A percentile compares a stretch with the other conserved stretches of the same genome.
phyloP scores from a whole-genome alignment of 2,113 vertebrate species.

The Taurulus bubalis region DNA sequence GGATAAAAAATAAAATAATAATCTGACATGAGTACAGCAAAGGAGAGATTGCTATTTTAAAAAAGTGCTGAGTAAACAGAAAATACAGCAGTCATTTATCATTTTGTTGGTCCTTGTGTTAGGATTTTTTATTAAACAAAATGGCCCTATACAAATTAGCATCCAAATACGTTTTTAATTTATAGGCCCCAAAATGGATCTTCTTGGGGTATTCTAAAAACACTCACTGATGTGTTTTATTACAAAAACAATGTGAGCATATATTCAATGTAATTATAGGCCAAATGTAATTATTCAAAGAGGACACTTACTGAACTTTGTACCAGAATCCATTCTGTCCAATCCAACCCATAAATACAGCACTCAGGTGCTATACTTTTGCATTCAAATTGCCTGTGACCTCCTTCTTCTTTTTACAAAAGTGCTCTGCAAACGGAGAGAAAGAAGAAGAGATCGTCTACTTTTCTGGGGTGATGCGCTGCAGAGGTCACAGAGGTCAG shows the following conservation, averaged over 20 bases:
- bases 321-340: background rate
- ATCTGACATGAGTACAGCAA: constrained; percentile 21
- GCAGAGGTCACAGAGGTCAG: constrained; percentile 7
- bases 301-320: background rate
- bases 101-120: background rate
- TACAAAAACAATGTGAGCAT: background rate
- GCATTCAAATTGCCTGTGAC: background rate
- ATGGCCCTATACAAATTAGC: background rate
- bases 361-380: background rate
- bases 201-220: no score
- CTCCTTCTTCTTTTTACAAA: background rate
- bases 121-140: constrained; percentile 6
- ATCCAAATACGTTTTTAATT: no score
- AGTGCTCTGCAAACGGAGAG: background rate
- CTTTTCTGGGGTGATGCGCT: background rate
- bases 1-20: constrained; percentile 13
- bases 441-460: background rate
- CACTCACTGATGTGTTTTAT: background rate
- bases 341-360: background rate
- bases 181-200: no score
- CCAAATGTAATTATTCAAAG: background rate
- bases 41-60: constrained; percentile 8
- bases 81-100: background rate
- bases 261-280: no score
- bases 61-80: constrained; percentile 33